Evolutionary conservation across 2,888 invertebrate species (phyloP).

Genomic region (Globia sparganii): DNA sequence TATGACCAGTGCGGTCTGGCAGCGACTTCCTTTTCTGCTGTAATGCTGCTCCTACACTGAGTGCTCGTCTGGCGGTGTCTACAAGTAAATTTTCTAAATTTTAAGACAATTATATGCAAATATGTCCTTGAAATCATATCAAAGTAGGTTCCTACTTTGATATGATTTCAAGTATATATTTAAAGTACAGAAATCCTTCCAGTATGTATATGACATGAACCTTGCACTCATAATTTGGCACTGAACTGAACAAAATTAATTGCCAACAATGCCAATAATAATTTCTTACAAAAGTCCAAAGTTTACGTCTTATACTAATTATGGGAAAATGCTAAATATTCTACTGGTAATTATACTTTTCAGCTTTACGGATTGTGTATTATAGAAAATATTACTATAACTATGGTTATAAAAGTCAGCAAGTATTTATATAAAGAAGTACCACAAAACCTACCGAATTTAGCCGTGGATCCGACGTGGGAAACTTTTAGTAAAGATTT

Average conservation of each 20-base stretch:
- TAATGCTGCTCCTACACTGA: slow-evolving; percentile 88
- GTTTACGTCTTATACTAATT: slow-evolving; percentile 71
- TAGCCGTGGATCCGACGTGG: slow-evolving; percentile 81
- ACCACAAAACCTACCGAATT: slow-evolving; percentile 81
- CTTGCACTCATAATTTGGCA: slow-evolving; percentile 70
- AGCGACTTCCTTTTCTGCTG: slow-evolving; percentile 89
- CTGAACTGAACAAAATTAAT: slow-evolving; percentile 66
- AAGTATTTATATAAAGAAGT: slow-evolving; percentile 18
- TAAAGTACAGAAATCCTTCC: slow-evolving; percentile 38
- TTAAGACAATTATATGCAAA: neutral
- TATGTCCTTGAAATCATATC: slow-evolving; percentile 14
- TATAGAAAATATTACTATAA: neutral
- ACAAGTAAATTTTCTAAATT: slow-evolving; percentile 41
- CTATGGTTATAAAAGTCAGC: neutral
- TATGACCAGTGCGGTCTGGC: slow-evolving; percentile 92
- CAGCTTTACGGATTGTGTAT: neutral
- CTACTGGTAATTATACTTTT: neutral
- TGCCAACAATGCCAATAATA: slow-evolving; percentile 76
- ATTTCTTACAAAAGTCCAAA: slow-evolving; percentile 76
- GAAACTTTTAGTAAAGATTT: slow-evolving; percentile 84
- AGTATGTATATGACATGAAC: slow-evolving; percentile 45
- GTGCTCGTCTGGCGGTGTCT: slow-evolving; percentile 88
- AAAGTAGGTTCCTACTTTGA: slow-evolving; percentile 22
- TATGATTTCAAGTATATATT: too few species aligned
- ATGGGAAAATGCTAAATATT: slow-evolving; percentile 19